Evolutionary conservation across 2,888 invertebrate species (phyloP).

Genomic region (Eupithecia exiguata): DNA sequence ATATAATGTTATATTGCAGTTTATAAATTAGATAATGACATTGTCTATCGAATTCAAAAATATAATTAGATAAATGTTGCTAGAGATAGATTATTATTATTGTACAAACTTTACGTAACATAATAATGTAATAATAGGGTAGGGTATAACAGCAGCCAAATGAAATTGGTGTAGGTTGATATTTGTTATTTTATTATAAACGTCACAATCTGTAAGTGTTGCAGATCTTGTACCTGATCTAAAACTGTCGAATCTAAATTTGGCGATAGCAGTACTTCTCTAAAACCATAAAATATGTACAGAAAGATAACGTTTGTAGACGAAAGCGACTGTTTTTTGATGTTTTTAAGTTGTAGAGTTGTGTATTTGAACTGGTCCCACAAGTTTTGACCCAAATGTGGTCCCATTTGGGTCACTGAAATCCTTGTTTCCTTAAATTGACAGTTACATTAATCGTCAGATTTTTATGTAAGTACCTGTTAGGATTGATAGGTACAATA

Average conservation of each 20-base stretch:
- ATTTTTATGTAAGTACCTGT: background rate
- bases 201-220: conserved; percentile 6
- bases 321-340: background rate
- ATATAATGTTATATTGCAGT: conserved; percentile 20
- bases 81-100: conserved; percentile 44
- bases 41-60: conserved; percentile 36
- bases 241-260: conserved; percentile 14
- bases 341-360: background rate
- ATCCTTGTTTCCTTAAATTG: background rate
- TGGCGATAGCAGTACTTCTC: background rate
- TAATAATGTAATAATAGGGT: conserved; percentile 34
- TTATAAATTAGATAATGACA: conserved; percentile 29
- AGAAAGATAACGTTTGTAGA: background rate
- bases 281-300: background rate
- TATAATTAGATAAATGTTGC: conserved; percentile 38
- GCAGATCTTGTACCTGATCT: conserved; percentile 31
- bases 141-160: conserved; percentile 20
- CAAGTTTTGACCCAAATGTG: background rate
- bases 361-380: background rate
- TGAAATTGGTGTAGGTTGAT: conserved; percentile 1
- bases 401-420: background rate
- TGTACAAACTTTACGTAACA: conserved; percentile 34
- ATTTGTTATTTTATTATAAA: conserved; percentile 1
- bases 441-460: background rate
- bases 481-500: background rate